Percentiles rank a stretch among this genome's conserved stretches.
Conservation (phyloP, 2,797 vertebrate species). For the Emys orbicularis region DNA sequence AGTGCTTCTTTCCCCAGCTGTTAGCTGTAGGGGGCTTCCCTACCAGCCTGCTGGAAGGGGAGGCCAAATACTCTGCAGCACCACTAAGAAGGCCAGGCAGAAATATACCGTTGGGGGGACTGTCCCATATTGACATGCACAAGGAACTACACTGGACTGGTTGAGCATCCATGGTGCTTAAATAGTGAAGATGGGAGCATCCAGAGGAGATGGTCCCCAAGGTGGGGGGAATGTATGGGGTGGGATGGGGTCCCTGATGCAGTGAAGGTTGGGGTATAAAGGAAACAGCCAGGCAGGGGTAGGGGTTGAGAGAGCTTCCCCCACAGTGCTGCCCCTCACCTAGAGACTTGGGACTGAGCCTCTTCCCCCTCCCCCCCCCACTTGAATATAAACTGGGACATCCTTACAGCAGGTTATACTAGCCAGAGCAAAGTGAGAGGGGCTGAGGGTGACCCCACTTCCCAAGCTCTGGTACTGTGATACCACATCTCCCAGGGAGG, state of each 20-base stretch:
- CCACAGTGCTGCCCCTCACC: not conserved
- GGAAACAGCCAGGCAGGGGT: not conserved
- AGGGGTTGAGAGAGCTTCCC: not conserved
- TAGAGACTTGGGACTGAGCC: not conserved
- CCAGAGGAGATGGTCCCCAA: not conserved
- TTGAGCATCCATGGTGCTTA: not conserved
- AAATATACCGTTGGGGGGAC: not conserved
- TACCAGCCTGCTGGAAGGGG: not conserved
- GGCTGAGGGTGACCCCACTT: not conserved
- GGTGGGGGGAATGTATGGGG: not conserved
- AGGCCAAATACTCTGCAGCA: constrained; percentile 14
- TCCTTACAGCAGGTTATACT: not conserved
- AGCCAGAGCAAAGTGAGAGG: not conserved
- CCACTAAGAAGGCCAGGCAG: not conserved
- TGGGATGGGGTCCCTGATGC: not conserved
- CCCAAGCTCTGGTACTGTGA: not conserved
- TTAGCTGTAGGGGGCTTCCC: not conserved
- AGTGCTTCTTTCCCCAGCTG: constrained; percentile 34
- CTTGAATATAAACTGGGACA: not conserved
- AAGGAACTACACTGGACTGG: not conserved
- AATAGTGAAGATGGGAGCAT: not conserved
- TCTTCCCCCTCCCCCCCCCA: rapidly evolving
- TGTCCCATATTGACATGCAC: not conserved
- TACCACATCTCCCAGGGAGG: not conserved
- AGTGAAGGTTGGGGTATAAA: not conserved